Evolutionary conservation across 2,113 vertebrate species (phyloP), one percentile per base, ranked within the genome.

Genomic region (Sakesphorus luctuosus): DNA sequence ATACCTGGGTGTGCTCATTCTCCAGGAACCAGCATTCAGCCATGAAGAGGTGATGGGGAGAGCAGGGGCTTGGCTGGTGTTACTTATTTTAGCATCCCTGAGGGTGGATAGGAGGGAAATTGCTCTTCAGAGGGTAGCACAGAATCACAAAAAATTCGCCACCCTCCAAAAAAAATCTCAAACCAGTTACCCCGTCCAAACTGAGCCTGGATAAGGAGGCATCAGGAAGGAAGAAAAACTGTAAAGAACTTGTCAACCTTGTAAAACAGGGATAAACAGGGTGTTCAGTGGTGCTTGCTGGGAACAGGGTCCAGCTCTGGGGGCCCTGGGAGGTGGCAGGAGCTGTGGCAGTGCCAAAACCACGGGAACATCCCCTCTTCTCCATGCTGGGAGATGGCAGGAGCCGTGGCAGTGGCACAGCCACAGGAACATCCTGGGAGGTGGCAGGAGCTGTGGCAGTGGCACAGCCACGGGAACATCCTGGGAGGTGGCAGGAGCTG

Each of bases 371-470:
- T 44, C 52, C 23, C 58, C 31, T 0, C 3, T 36, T 74, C 66
- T 31, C 56, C 0, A 1, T 23, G n/a, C 3, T 40, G 40, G 13
- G 56, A 82, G 33, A 21, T 0, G 0, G 0, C 33, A 66, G 56
- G 47, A 81, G 46, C 65, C 0, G 0, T 26, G 59, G 69, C 44
- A 56, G 46, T 2, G 7, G 18, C 56, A n/a, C 29, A 79, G 53
- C 31, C 52, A 9, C 0, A 0, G 47, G 33, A 26, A 40, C 40
- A 40, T 40, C 5, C 15, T 5, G 14, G n/a, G 56, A 82, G 28
- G 28, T 0, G 0, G 0, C 33, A 66, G 56, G 46, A 81, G 46
- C 69, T 0, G 0, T 26, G 59, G 69, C 44, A 56, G 46, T 2
- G 7, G 18, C 56, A n/a, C 29, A 79, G 53, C 31, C 52, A 11